These are phyloP conservation scores for Hippopotamyrus pictus DNA, from an alignment of 2,797 vertebrate genomes.

Conservation along the genomic window DNA sequence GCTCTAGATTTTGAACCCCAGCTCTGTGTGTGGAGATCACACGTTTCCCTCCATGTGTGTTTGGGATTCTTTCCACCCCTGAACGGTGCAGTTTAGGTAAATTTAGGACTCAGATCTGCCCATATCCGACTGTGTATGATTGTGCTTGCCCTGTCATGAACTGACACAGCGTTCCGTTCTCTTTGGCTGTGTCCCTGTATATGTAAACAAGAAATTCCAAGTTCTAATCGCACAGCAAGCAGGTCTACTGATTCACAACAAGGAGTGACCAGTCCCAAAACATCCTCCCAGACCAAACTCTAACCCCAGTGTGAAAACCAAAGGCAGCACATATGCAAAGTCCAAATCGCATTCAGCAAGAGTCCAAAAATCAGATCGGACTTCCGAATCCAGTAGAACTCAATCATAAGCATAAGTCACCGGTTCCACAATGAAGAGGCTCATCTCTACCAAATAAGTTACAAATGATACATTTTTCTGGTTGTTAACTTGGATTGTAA, in stretches of 20 bases:
- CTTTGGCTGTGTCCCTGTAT: background rate
- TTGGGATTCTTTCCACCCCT: background rate
- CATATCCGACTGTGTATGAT: background rate
- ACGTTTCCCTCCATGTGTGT: background rate
- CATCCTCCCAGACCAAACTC: background rate
- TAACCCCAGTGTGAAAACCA: background rate
- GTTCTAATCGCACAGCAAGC: background rate
- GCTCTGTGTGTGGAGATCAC: background rate
- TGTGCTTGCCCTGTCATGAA: background rate
- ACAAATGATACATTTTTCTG: background rate
- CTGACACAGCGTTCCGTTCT: background rate
- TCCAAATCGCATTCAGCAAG: background rate
- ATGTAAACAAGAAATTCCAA: background rate
- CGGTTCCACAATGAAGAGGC: background rate
- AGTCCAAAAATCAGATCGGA: background rate
- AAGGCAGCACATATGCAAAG: background rate
- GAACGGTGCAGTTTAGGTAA: background rate
- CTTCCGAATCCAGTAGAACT: background rate
- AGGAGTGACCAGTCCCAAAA: background rate
- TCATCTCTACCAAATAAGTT: background rate
- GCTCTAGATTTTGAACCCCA: background rate
- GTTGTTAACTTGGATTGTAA: background rate
- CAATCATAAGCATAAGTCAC: background rate
- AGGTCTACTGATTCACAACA: background rate
- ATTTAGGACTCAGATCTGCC: background rate